These are phyloP conservation scores for Heliornis fulica DNA, from an alignment of 2,113 vertebrate species.

Conservation along the genomic window DNA sequence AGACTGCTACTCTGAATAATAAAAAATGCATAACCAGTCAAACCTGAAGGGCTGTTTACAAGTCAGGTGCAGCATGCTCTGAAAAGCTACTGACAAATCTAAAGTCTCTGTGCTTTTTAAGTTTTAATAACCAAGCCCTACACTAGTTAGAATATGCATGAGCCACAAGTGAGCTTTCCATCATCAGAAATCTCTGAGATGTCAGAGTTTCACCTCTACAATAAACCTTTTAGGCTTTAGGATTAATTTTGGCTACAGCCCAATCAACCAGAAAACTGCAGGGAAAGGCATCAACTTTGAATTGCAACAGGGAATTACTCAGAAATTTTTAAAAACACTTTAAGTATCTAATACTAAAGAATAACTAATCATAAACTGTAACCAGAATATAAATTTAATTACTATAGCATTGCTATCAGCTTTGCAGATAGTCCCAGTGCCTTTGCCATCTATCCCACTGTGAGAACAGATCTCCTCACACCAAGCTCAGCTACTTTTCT, in stretches of 20 bases:
- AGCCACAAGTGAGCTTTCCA: neutral
- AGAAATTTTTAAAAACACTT: neutral
- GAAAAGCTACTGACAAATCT: neutral
- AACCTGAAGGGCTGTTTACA: neutral
- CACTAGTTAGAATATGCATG: neutral
- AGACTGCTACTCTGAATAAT: neutral
- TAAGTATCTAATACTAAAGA: neutral
- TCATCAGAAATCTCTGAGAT: neutral
- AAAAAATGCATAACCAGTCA: neutral
- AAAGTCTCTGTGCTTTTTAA: neutral
- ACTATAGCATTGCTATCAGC: neutral
- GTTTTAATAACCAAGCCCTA: neutral
- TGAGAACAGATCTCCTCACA: neutral
- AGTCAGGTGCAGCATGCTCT: neutral
- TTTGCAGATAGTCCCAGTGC: neutral
- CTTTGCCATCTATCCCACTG: no score
- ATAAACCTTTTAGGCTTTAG: neutral
- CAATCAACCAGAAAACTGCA: neutral
- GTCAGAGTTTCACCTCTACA: neutral
- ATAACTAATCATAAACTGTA: neutral
- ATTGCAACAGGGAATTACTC: neutral
- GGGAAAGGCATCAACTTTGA: neutral
- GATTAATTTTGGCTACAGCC: neutral
- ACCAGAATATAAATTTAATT: neutral
- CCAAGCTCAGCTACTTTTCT: neutral